A percentile compares a stretch with the other conserved stretches of the same genome.
Evolutionary conservation across 2,888 invertebrate species (phyloP).

Genomic region (Pristionchus exspectatus): DNA sequence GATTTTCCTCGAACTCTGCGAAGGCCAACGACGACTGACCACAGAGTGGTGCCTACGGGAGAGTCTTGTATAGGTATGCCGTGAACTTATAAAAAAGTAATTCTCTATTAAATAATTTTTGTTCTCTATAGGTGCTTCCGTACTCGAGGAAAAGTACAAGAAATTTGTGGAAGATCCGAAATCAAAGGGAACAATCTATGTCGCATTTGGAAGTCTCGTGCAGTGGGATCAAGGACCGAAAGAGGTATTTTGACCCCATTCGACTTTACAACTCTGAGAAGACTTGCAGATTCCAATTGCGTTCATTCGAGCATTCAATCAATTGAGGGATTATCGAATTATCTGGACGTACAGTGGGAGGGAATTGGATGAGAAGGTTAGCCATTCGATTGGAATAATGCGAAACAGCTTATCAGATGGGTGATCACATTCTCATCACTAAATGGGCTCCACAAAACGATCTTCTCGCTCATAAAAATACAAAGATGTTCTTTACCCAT

Average conservation of each 20-base stretch:
- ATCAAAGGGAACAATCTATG: conserved; percentile 69
- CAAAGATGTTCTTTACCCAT: conserved; percentile 67
- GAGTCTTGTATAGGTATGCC: neutral
- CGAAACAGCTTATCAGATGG: conserved; percentile 54
- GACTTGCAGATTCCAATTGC: conserved; percentile 56
- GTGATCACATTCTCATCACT: conserved; percentile 48
- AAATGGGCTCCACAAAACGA: conserved; percentile 71
- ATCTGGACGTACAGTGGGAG: conserved; percentile 69
- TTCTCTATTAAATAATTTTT: neutral
- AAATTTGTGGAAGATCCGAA: conserved; percentile 65
- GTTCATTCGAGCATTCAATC: conserved; percentile 65
- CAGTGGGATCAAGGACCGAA: conserved; percentile 66
- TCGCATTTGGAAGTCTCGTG: conserved; percentile 70
- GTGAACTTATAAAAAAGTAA: neutral
- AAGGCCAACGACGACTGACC: conserved; percentile 20
- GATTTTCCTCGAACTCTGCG: conserved; percentile 53
- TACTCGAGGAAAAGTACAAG: conserved; percentile 40
- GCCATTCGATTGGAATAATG: neutral
- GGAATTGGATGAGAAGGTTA: conserved; percentile 32
- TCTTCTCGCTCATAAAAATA: conserved; percentile 65
- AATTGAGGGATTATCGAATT: conserved; percentile 66
- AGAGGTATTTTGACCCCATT: conserved; percentile 50
- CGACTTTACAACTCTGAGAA: neutral
- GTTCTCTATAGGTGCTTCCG: neutral
- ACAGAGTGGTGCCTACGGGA: conserved; percentile 51